A percentile compares a stretch with the other conserved stretches of the same genome.
These are phyloP conservation scores for Cyanoderma ruficeps DNA, from an alignment of 2,113 vertebrate species.

Conservation along the genomic window DNA sequence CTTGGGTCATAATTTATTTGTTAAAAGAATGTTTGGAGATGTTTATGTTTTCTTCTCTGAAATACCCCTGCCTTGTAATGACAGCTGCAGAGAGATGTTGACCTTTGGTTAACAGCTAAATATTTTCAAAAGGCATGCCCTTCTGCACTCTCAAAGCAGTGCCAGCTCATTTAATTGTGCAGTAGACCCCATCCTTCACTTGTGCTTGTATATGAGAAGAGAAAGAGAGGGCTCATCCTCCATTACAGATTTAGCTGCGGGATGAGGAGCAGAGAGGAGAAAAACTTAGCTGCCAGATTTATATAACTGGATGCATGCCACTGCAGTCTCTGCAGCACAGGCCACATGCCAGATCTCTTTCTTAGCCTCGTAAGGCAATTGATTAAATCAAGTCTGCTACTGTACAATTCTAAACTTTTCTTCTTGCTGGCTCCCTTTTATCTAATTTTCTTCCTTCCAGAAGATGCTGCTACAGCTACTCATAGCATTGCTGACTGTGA, in stretches of 20 bases:
- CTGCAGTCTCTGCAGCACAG: conserved; percentile 31
- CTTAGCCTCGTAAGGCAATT: conserved; percentile 25
- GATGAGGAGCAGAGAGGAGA: background rate
- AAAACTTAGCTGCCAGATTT: background rate
- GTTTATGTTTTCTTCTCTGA: background rate
- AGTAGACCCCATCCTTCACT: background rate
- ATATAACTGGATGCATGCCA: background rate
- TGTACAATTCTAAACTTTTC: conserved; percentile 47
- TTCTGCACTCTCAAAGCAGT: background rate
- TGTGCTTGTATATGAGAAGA: background rate
- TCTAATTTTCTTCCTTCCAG: conserved; percentile 33
- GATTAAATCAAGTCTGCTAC: conserved; percentile 39
- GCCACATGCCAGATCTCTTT: conserved; percentile 35
- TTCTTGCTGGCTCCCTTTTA: conserved; percentile 49
- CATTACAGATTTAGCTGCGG: background rate
- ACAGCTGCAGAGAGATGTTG: background rate
- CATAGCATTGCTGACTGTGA: conserved; percentile 24
- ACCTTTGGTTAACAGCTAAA: background rate
- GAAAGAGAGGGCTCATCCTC: background rate
- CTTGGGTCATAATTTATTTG: background rate
- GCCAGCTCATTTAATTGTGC: background rate
- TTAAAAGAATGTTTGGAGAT: background rate
- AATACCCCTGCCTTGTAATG: background rate
- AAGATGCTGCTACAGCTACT: conserved; percentile 64
- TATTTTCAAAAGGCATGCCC: background rate